Base-by-base conservation (phyloP, 30 jellyfish, hydroid and myxozoan genomes). In the Clytia hemisphaerica region DNA sequence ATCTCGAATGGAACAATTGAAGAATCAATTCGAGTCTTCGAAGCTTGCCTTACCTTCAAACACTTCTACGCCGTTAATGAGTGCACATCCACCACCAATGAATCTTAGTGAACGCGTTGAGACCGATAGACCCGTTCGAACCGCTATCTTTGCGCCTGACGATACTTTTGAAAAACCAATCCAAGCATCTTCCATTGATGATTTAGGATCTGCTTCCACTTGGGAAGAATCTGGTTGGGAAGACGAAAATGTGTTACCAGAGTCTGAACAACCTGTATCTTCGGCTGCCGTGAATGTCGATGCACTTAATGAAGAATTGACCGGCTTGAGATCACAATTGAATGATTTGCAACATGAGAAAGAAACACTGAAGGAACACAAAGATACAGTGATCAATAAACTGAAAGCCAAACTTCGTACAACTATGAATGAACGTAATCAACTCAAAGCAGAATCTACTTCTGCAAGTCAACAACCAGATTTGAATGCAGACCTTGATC, bases 371-470 rank as follows among this genome's bases (percentile, higher is more conserved):
- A 37, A 38, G 31, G 87, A 50, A 25, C 73, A 44, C n/a, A 83
- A 83, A 51, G 72, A 54, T 10, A 49, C 9, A 18, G 16, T 83
- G n/a, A 38, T 54, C 25, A 78, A 71, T 31, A 83, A 83, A 66
- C 32, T 83, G 59, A 46, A 57, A 4, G 30, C 16, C 16, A 60
- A 58, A 44, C 18, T 37, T 4, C 37, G 15, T 28, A 38, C 31
- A 26, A 36, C 76, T 0, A 21, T 73, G 12, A 46, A 37, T 4
- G 73, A 73, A 22, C 34, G 73, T 18, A 75, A 42, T 12, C 12
- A 42, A 16, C 45, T 38, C 4, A 62, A 62, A 30, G 33, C 18
- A 62, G 67, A 62, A 62, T 35, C 71, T 32, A 58, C 25, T 4
- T 58, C 58, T 18, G 71, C 45, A 19, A n/a, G n/a, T n/a, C n/a